phyloP scores from a whole-genome alignment of 2,888 invertebrate genomes.

The Agriotes lineatus region DNA sequence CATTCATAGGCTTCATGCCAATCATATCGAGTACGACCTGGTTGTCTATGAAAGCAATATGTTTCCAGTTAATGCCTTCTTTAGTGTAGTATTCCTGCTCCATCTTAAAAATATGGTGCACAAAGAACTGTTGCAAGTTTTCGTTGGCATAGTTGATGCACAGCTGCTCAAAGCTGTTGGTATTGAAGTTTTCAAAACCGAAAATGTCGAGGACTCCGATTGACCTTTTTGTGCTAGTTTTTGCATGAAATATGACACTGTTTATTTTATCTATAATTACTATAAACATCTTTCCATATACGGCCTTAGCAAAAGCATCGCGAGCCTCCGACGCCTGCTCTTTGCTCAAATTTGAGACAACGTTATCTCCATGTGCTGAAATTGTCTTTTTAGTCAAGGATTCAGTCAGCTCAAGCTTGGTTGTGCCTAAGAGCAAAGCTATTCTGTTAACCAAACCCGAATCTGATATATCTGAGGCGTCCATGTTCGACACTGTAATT shows the following conservation, averaged over 20 bases:
- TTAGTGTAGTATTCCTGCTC: slow-evolving; percentile 94
- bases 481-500: slow-evolving; percentile 81
- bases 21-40: slow-evolving; percentile 91
- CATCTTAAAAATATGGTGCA: slow-evolving; percentile 94
- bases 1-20: slow-evolving; percentile 87
- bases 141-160: slow-evolving; percentile 98
- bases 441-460: slow-evolving; percentile 76
- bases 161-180: slow-evolving; percentile 94
- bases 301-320: slow-evolving; percentile 93
- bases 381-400: slow-evolving; percentile 90
- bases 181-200: slow-evolving; percentile 95
- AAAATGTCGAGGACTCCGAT: slow-evolving; percentile 97
- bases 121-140: slow-evolving; percentile 96
- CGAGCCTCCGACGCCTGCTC: slow-evolving; percentile 85
- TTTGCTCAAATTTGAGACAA: slow-evolving; percentile 80
- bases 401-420: slow-evolving; percentile 77
- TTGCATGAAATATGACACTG: slow-evolving; percentile 80
- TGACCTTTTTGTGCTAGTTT: slow-evolving; percentile 72
- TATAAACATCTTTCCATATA: slow-evolving; percentile 92
- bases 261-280: slow-evolving; percentile 93
- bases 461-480: slow-evolving; percentile 88
- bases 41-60: slow-evolving; percentile 93
- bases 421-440: slow-evolving; percentile 79
- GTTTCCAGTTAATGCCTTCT: slow-evolving; percentile 92
- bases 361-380: slow-evolving; percentile 85